phyloP scores from a whole-genome alignment of 2,113 vertebrate species.

The Protomyctophum bolini region DNA sequence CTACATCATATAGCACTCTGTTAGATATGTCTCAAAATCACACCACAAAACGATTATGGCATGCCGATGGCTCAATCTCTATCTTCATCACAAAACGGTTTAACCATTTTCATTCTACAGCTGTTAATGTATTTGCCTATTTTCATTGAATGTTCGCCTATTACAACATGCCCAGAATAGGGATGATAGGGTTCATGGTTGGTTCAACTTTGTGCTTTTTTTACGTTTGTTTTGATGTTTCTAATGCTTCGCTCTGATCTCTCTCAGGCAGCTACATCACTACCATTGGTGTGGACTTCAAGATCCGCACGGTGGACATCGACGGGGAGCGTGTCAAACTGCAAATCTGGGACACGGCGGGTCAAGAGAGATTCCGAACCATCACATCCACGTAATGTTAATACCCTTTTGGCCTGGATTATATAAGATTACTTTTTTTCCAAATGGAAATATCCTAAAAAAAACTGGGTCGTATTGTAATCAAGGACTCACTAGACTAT shows the following conservation, averaged over 20 bases:
- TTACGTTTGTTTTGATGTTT: not conserved
- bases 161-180: too few relatives aligned
- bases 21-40: too few relatives aligned
- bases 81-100: too few relatives aligned
- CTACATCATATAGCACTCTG: too few relatives aligned
- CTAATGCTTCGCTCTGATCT: not conserved
- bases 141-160: too few relatives aligned
- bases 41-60: too few relatives aligned
- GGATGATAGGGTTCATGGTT: too few relatives aligned
- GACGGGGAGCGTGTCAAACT: conserved; percentile 84
- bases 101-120: too few relatives aligned
- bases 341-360: conserved; percentile 88
- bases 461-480: not conserved
- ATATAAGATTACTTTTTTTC: too few relatives aligned
- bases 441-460: not conserved
- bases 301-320: conserved; percentile 84
- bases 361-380: conserved; percentile 84
- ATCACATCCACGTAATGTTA: conserved; percentile 83
- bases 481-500: not conserved
- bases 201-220: not conserved
- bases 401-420: too few relatives aligned
- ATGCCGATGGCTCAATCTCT: too few relatives aligned
- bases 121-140: too few relatives aligned
- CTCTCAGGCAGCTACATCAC: conserved; percentile 85
- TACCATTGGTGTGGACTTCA: conserved; percentile 86